Evolutionary conservation across 2,797 vertebrate species (phyloP).

Genomic region (Diplodus puntazzo): DNA sequence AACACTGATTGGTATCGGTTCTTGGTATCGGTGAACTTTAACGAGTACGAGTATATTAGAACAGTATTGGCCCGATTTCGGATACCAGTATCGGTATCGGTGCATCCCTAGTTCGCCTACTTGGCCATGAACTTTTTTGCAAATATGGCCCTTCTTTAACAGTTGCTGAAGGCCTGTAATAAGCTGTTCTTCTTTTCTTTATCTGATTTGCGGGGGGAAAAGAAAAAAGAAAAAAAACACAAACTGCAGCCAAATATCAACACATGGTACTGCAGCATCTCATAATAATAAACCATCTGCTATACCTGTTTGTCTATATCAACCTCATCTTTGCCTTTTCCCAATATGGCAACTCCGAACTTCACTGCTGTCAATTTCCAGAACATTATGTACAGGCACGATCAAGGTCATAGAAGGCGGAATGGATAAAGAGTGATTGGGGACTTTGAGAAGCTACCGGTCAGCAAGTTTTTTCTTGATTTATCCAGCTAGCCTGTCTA

Average conservation of each 20-base stretch:
- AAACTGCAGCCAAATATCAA: constrained; percentile 22
- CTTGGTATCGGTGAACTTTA: too few species aligned
- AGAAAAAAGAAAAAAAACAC: neutral
- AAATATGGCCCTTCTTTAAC: too few species aligned
- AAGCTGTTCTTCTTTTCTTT: constrained; percentile 9
- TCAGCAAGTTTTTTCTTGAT: constrained; percentile 1
- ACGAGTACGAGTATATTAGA: too few species aligned
- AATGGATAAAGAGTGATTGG: neutral
- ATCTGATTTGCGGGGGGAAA: constrained; percentile 5
- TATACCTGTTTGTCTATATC: constrained; percentile 19
- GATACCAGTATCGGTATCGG: too few species aligned
- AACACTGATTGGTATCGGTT: too few species aligned
- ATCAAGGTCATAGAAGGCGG: neutral
- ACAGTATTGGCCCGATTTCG: too few species aligned
- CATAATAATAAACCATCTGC: constrained; percentile 48
- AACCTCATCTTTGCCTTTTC: constrained; percentile 17
- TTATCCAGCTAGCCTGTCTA: neutral
- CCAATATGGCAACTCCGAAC: constrained; percentile 6
- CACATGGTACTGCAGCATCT: constrained; percentile 9
- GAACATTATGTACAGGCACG: neutral
- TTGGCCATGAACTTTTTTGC: too few species aligned
- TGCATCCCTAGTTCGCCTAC: too few species aligned
- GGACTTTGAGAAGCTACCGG: neutral
- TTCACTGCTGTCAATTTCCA: constrained; percentile 1
- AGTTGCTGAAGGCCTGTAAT: too few species aligned